Conservation (phyloP, 2,888 invertebrate species). For the Ichneumoninae sp. region DNA sequence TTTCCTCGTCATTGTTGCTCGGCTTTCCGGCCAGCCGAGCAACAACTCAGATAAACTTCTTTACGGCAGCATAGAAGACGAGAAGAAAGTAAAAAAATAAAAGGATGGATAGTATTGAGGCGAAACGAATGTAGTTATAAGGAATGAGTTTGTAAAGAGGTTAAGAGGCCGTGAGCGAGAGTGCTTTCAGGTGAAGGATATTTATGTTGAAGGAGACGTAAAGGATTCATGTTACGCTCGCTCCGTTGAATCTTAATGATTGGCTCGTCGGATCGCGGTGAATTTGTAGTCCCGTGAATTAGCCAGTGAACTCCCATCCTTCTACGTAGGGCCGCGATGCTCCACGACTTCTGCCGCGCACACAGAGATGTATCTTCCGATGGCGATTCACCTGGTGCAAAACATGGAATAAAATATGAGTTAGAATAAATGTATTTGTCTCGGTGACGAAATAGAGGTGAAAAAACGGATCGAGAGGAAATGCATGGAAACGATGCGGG, state of each 20-base stretch:
- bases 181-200: background rate
- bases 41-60: background rate
- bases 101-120: background rate
- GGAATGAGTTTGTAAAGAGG: background rate
- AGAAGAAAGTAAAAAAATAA: background rate
- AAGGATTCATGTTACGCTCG: background rate
- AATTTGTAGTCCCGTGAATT: background rate
- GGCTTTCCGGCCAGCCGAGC: background rate
- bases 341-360: too few species aligned
- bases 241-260: background rate
- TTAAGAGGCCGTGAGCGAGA: background rate
- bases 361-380: too few species aligned
- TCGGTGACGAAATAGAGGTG: background rate
- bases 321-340: too few species aligned
- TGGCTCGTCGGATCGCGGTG: background rate
- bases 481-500: background rate
- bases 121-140: background rate
- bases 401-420: background rate
- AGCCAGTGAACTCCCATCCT: too few species aligned
- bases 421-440: background rate
- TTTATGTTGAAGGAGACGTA: background rate
- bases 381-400: too few species aligned
- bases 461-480: background rate
- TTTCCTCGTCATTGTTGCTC: background rate
- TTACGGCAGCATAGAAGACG: background rate